Percentiles rank a stretch among this genome's conserved stretches.
These are phyloP conservation scores for Polylopha cassiicola DNA, from an alignment of 2,888 invertebrate species.

Conservation along the genomic window DNA sequence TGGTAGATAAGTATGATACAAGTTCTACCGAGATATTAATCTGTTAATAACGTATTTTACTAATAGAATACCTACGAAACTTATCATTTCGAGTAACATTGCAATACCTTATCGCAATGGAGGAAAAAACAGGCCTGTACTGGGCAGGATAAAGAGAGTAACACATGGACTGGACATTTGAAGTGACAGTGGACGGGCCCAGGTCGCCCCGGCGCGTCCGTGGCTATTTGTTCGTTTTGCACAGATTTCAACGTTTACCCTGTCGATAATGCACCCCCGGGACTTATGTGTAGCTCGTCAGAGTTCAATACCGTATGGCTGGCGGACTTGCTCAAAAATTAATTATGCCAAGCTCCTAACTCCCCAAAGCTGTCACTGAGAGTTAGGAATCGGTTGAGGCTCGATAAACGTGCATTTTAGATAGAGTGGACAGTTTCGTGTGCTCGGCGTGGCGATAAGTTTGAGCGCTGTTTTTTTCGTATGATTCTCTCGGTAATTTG, in stretches of 20 bases:
- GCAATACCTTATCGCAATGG: too few relatives aligned
- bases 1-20: too few relatives aligned
- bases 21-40: too few relatives aligned
- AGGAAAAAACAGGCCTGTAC: conserved; percentile 1
- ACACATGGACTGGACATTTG: conserved; percentile 25
- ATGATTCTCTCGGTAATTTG: background rate
- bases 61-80: too few relatives aligned
- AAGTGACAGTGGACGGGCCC: conserved; percentile 33
- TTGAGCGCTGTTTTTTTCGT: background rate
- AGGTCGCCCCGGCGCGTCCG: conserved; percentile 25
- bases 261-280: conserved; percentile 37
- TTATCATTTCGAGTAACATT: too few relatives aligned
- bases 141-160: conserved; percentile 23
- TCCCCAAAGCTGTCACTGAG: conserved; percentile 24
- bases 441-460: conserved; percentile 1
- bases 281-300: conserved; percentile 32
- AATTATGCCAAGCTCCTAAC: conserved; percentile 38
- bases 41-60: too few relatives aligned
- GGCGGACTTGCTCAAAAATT: conserved; percentile 39
- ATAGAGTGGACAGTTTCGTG: conserved; percentile 25
- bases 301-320: conserved; percentile 26
- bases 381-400: conserved; percentile 21
- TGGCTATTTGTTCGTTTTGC: conserved; percentile 36
- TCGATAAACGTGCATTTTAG: conserved; percentile 29
- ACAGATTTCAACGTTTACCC: conserved; percentile 43